Evolutionary conservation across 2,888 invertebrate genomes (phyloP), one percentile per base, ranked within the genome.

Genomic region (Apeira syringaria): DNA sequence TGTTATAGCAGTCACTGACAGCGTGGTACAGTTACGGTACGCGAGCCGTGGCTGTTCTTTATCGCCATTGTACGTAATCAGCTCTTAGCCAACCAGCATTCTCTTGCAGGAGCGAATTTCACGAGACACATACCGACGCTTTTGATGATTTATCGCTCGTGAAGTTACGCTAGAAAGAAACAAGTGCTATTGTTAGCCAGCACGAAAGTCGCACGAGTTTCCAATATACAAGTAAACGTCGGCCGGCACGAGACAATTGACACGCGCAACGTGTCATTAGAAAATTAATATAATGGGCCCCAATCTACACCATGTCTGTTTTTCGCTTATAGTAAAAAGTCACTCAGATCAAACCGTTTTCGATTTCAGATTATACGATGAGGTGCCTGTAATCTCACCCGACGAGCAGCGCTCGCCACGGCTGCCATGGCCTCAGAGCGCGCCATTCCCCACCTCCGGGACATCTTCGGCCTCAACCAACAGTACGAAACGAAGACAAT

Each of bases 401-500:
- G 48, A 48, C 30, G 43, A 65, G 68, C 71, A 69, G 61, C 62
- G 56, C 59, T 50, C 36, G 35, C 11, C 35, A 22, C 33, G 47
- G 74, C 73, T 80, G 89, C 75, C 60, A 93, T 93, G 92, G 92
- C 94, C 56, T 92, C 93, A 47, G 95, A 95, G 70, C 91, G 95
- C 61, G 93, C 93, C 75, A 95, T 95, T 66, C 94, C 94, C 51
- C 95, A 95, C 70, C 90, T 95, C 57, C 90, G 95, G 66, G 95
- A 95, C 80, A 94, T 94, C 69, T 94, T 94, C 74, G 92, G 93
- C 34, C 91, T 93, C 64, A 92, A 89, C 67, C 91, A 90, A 65
- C 91, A 89, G 57, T 89, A 90, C 68, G 89, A 90, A 41, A 68
- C 77, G 53, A 90, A 89, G 59, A 62, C 72, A 39, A 85, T 78